These are phyloP conservation scores for Aricia agestis DNA, from an alignment of 1,140 invertebrate genomes.

Conservation along the genomic window DNA sequence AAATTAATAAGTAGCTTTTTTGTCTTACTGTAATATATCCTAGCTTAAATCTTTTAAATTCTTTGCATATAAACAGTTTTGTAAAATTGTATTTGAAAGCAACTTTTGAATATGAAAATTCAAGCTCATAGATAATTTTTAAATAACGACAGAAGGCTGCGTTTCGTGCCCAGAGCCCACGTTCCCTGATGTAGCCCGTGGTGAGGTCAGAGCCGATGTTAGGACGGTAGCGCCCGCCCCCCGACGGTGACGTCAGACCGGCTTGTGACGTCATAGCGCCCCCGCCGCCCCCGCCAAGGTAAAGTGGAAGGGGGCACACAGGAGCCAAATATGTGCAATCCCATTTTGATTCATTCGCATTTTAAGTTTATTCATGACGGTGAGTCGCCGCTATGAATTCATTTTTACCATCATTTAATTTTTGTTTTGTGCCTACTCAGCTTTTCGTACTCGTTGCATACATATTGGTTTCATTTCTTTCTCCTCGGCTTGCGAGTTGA, in stretches of 20 bases:
- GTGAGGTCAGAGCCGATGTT: conserved; percentile 70
- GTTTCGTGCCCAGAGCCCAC: conserved; percentile 62
- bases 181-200: conserved; percentile 66
- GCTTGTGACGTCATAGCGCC: conserved; percentile 24
- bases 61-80: conserved; percentile 13
- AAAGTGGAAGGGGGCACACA: conserved; percentile 61
- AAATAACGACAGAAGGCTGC: conserved; percentile 74
- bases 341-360: conserved; percentile 62
- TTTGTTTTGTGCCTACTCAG: conserved; percentile 43
- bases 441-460: conserved; percentile 53
- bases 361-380: conserved; percentile 40
- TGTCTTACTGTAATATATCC: not conserved
- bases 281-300: conserved; percentile 47
- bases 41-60: conserved; percentile 18
- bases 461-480: conserved; percentile 54
- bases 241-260: conserved; percentile 28
- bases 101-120: conserved; percentile 26
- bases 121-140: conserved; percentile 71
- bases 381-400: conserved; percentile 39
- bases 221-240: conserved; percentile 42
- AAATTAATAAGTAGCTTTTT: conserved; percentile 5
- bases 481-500: not conserved
- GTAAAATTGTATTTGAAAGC: conserved; percentile 19
- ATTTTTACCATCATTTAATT: conserved; percentile 32
- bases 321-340: conserved; percentile 66